Percentiles rank a stretch among this genome's conserved stretches.
phyloP scores from a whole-genome alignment of 2,888 invertebrate species.

The Alitta virens region DNA sequence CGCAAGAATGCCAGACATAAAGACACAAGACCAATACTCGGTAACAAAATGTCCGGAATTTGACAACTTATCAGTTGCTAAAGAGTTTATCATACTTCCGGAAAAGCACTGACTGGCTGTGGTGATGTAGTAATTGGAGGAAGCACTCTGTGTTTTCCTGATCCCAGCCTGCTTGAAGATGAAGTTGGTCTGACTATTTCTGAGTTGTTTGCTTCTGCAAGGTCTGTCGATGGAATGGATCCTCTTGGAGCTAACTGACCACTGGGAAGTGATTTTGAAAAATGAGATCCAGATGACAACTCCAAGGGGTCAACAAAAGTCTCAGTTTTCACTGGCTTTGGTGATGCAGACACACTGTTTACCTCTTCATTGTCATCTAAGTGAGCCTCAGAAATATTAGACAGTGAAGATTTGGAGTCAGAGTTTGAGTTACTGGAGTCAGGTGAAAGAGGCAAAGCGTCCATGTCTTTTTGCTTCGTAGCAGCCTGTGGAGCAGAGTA shows the following conservation, averaged over 20 bases:
- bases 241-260: constrained; percentile 29
- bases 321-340: constrained; percentile 2
- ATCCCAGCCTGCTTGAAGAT: background rate
- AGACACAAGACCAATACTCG: too few relatives aligned
- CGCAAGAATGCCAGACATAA: too few relatives aligned
- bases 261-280: constrained; percentile 11
- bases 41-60: too few relatives aligned
- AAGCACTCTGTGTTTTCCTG: background rate
- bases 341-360: constrained; percentile 22
- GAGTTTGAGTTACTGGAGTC: constrained; percentile 41
- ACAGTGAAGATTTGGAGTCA: constrained; percentile 36
- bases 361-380: constrained; percentile 1
- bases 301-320: constrained; percentile 40
- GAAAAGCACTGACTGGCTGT: background rate
- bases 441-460: constrained; percentile 29
- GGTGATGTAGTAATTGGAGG: background rate
- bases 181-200: background rate
- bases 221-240: background rate
- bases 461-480: constrained; percentile 24
- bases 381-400: constrained; percentile 43
- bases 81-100: background rate
- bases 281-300: constrained; percentile 35
- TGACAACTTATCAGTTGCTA: too few relatives aligned
- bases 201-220: background rate
- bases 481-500: constrained; percentile 40